Evolutionary conservation across 1,140 invertebrate species (phyloP), one percentile per base, ranked within the genome.

Genomic region (Drosophila punjabiensis): DNA sequence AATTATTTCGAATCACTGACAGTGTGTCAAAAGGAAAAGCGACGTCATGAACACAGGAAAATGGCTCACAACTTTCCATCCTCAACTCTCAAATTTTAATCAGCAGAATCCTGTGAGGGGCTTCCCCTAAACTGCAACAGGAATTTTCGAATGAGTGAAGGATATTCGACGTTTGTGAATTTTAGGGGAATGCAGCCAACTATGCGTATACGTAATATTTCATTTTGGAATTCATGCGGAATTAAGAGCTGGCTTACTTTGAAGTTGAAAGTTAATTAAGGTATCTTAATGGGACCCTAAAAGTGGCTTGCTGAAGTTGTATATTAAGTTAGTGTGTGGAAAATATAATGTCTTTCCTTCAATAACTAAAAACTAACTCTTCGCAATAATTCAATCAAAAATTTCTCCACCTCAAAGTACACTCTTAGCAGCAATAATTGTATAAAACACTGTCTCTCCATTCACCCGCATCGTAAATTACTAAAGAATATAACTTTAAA

Each of bases 1-100:
- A 52, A 73, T 74, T 47, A 62, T 62, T 62, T 61, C 24, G 52
- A 74, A 45, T 62, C 69, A 74, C 45, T 73, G 70, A 43, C 55
- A 73, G 43, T 73, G 70, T 61, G 68, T 62, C 71, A 74, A 74
- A 74, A 28, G 56, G 32, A 37, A 62, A 61, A 43, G 20, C 37
- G 33, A 59, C 45, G 37, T 73, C 70, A 60, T 50, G 35, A 69
- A 8, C 32, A 32, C 13, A 11, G 37, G 30, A 39, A 39, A 43
- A 37, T 20, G 30, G 37, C 28, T 24, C 16, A n/a, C 18, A 52
- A 48, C 70, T 74, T 74, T 61, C 3, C 50, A 43, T 37, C 5
- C 39, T n/a, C n/a, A 43, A 32, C 56, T 74, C 20, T 28, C 24
- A 41, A 74, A 53, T 74, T 61, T 53, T 74, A 62, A 74, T 74